Conservation (phyloP, 2,113 vertebrate species). For the Rhineura floridana region DNA sequence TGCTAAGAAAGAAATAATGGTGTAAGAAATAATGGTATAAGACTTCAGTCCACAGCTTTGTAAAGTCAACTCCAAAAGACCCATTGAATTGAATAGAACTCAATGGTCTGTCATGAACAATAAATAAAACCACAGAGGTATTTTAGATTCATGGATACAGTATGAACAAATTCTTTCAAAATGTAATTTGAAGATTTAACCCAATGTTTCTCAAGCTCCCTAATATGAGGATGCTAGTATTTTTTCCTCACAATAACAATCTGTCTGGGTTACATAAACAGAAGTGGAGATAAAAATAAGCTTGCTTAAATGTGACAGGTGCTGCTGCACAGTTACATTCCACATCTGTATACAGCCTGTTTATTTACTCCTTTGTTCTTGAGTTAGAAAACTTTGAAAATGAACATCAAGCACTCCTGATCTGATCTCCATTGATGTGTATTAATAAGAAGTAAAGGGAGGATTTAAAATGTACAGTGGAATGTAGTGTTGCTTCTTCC, state of each 20-base stretch:
- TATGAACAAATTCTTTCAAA: background rate
- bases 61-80: background rate
- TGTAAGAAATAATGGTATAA: background rate
- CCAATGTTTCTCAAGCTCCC: background rate
- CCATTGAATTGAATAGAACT: background rate
- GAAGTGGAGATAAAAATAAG: background rate
- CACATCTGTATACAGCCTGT: background rate
- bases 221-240: background rate
- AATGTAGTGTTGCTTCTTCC: background rate
- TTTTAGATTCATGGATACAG: background rate
- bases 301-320: background rate
- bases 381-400: slow-evolving; percentile 25
- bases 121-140: background rate
- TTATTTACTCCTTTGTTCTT: slow-evolving; percentile 16
- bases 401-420: background rate
- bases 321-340: slow-evolving; percentile 1
- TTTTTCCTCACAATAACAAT: background rate
- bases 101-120: background rate
- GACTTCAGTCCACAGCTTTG: background rate
- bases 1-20: background rate
- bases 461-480: background rate
- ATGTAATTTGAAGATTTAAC: background rate
- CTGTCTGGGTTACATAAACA: slow-evolving; percentile 15
- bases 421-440: background rate
- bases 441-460: background rate